Base-by-base conservation (phyloP, 2,888 invertebrate species). In the Thecophora atra region DNA sequence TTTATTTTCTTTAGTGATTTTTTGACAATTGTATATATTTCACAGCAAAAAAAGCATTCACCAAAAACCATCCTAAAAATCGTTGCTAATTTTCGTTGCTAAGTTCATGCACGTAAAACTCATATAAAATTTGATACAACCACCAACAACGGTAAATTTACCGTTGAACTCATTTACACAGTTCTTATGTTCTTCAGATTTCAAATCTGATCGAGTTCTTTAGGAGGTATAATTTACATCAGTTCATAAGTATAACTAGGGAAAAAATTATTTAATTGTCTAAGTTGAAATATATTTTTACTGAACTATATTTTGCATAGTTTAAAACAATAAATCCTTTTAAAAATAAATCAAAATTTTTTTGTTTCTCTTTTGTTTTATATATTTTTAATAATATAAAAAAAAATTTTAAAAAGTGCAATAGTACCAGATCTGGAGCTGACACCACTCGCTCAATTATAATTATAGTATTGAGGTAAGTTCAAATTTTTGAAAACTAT, bases 311-410 rank as follows among this genome's bases (percentile, higher is more conserved):
- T 70, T 63, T 24, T 70, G 52, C 52, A 70, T 70, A 63, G 70
- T 70, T 70, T 62, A 63, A 62, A 70, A 70, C 42, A 52, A 63
- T 52, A 62, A 26, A 42, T 70, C 42, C 51, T 63, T 70, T 70
- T 70, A 52, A 70, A 62, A 70, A 58, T 68, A 58, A 68, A 62
- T 70, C 70, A 70, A 70, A 70, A 70, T 63, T 70, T 68, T 58
- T 70, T 70, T 63, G 62, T 63, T 51, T 52, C 62, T 37, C 63
- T 70, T 58, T 70, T 70, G 70, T 70, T 70, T 69, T 70, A 52
- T 67, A 70, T 51, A 62, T 69, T 60, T 60, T 70, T 62, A 62
- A 70, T 52, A 70, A 70, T 51, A 60, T 47, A 60, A 69, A 62
- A 51, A 60, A 70, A 70, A 63, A 58, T 58, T 70, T 70, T 63